Evolutionary conservation across 2,113 vertebrate genomes (phyloP), one percentile per base, ranked within the genome.

Genomic region (Elgaria multicarinata): DNA sequence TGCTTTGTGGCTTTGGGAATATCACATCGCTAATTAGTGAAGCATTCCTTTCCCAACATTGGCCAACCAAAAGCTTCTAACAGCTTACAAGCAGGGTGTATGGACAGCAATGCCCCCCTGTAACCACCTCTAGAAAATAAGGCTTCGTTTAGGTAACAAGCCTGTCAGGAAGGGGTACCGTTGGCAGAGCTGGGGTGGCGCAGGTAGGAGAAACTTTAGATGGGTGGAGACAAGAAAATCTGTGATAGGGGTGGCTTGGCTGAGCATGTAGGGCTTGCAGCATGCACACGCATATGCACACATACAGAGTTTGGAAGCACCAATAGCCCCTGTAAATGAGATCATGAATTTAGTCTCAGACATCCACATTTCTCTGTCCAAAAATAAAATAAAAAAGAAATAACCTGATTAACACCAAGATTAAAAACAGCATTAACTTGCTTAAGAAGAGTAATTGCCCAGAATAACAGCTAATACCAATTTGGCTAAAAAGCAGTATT

Each of bases 271-370:
- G 2, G 8, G 33, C 33, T 46, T 66, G 13, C 7, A n/a, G 31
- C 31, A 18, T 1, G 13, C 3, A 5, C 7, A 20, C 18, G 2
- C 58, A 20, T 12, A 22, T 22, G 20, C 58, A 20, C 58, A 20
- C 58, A 62, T 12, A 62, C 2, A 22, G 58, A 53, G 10, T 16
- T 50, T 13, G 7, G 62, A 66, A 12, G 26, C 39, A 83, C 4
- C 12, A 85, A 3, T 2, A 28, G 13, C 3, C n/a, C 26, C 18
- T 3, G 24, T 24, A 64, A 36, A 74, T 62, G n/a, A 74, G 87
- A 93, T 89, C 62, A 76, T 82, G 75, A 64, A 93, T 93, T 90
- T 89, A 58, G 31, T 81, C n/a, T 46, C 86, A 83, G 79, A 80
- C 22, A 89, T 46, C 72, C 89, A 26, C 67, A 71, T 39, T 69